These are phyloP conservation scores for Chymomyza fuscimana DNA, from an alignment of 2,888 invertebrate genomes.

Conservation along the genomic window DNA sequence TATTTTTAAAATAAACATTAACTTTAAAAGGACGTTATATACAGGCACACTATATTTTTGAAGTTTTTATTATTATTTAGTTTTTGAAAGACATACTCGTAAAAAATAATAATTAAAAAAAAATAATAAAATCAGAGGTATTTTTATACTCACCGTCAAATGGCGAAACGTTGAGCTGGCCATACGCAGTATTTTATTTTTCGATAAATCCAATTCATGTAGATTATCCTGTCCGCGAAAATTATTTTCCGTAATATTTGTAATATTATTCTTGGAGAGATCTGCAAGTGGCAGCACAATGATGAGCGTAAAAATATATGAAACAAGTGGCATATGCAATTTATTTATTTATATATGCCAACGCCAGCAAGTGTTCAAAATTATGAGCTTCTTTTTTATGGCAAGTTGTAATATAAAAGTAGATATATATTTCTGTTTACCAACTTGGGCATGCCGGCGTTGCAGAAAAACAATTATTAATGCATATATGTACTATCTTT, in stretches of 20 bases:
- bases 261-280: constrained; percentile 87
- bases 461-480: background rate
- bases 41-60: no score
- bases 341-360: background rate
- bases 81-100: no score
- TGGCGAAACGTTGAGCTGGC: constrained; percentile 88
- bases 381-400: background rate
- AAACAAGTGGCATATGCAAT: background rate
- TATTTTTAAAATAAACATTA: no score
- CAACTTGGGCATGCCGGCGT: background rate
- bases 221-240: constrained; percentile 89
- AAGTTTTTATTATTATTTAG: no score
- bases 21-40: no score
- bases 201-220: constrained; percentile 85
- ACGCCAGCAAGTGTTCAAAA: background rate
- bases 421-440: background rate
- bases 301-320: background rate
- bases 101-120: background rate
- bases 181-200: constrained; percentile 87
- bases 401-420: background rate
- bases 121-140: background rate
- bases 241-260: constrained; percentile 85
- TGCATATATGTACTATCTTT: background rate
- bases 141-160: constrained; percentile 80
- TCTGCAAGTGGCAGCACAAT: constrained; percentile 77